Evolutionary conservation across 2,888 invertebrate species (phyloP).

Genomic region (Scaptomyza polygonia): DNA sequence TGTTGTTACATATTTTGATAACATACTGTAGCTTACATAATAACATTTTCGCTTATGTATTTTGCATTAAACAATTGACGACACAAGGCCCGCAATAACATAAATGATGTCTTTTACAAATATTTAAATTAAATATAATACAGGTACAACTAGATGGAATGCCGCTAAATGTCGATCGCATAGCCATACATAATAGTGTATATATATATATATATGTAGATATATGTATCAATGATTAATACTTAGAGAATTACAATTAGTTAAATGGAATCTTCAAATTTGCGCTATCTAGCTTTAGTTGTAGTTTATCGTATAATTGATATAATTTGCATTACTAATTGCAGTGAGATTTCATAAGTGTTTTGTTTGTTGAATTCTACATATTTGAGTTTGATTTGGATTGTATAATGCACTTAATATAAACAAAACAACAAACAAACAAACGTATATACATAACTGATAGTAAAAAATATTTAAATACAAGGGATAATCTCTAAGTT

Average conservation of each 20-base stretch:
- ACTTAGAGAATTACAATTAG: conserved; percentile 39
- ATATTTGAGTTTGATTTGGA: conserved; percentile 23
- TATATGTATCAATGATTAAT: conserved; percentile 24
- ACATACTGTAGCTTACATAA: conserved; percentile 47
- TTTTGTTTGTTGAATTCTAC: background rate
- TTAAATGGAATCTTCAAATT: conserved; percentile 43
- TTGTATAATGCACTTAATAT: conserved; percentile 1
- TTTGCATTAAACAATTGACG: conserved; percentile 50
- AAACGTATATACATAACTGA: conserved; percentile 29
- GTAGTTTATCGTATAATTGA: conserved; percentile 48
- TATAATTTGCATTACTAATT: conserved; percentile 49
- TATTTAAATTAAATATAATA: conserved; percentile 35
- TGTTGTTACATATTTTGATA: conserved; percentile 54
- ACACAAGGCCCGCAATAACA: conserved; percentile 46
- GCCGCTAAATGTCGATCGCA: conserved; percentile 15
- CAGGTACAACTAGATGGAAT: conserved; percentile 60
- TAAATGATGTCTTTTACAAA: conserved; percentile 35
- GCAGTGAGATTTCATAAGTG: conserved; percentile 53
- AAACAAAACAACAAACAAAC: no score
- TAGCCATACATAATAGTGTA: conserved; percentile 5
- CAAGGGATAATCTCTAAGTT: conserved; percentile 16
- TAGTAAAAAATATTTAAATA: conserved; percentile 5
- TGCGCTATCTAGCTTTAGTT: conserved; percentile 40
- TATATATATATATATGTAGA: conserved; percentile 6
- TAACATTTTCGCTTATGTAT: conserved; percentile 14